Percentiles rank a stretch among this genome's conserved stretches.
phyloP scores from a whole-genome alignment of 2,797 vertebrate species.

The Graptemys geographica region DNA sequence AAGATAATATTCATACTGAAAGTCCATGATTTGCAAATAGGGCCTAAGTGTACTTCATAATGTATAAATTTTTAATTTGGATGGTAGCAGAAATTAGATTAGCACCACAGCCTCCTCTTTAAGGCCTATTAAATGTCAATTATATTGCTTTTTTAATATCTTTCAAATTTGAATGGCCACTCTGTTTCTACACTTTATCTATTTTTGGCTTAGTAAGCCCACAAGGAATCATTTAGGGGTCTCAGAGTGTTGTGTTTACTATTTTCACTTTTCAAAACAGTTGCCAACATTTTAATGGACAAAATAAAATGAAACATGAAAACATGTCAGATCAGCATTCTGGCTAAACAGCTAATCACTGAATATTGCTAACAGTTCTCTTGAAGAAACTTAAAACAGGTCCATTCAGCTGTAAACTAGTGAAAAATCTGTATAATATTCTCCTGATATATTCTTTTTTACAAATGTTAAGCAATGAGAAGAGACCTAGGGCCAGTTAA shows the following conservation, averaged over 20 bases:
- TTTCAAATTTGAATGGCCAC: not conserved
- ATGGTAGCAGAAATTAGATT: not conserved
- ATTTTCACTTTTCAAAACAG: slow-evolving; percentile 12
- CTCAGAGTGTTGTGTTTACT: not conserved
- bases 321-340: slow-evolving; percentile 12
- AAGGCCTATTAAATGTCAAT: not conserved
- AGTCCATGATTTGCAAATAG: not conserved
- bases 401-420: not conserved
- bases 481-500: not conserved
- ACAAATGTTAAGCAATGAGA: not conserved
- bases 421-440: not conserved
- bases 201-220: slow-evolving; percentile 22
- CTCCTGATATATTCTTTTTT: not conserved
- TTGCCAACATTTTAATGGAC: slow-evolving; percentile 21
- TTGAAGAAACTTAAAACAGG: not conserved
- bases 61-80: slow-evolving; percentile 1
- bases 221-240: not conserved
- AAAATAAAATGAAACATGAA: slow-evolving; percentile 23
- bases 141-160: not conserved
- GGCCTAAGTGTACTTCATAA: not conserved
- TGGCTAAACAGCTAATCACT: not conserved
- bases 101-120: not conserved
- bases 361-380: not conserved
- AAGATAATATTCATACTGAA: not conserved
- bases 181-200: not conserved